phyloP scores from a whole-genome alignment of 1,140 invertebrate genomes.

The Zaprionus vittiger region DNA sequence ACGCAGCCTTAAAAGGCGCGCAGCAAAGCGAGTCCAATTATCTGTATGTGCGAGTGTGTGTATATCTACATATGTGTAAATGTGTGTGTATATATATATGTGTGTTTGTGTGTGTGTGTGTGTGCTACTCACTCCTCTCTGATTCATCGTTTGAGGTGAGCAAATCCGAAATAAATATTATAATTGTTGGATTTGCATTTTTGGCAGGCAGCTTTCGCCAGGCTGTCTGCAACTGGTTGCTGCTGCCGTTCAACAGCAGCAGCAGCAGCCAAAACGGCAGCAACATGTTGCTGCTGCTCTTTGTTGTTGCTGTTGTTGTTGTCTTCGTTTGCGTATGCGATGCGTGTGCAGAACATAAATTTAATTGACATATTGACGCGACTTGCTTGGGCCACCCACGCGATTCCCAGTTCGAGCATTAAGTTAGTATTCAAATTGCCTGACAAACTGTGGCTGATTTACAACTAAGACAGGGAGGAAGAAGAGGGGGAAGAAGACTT shows the following conservation, averaged over 20 bases:
- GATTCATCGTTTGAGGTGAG: slow-evolving; percentile 64
- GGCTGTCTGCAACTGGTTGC: slow-evolving; percentile 23
- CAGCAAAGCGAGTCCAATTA: slow-evolving; percentile 17
- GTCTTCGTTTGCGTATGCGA: slow-evolving; percentile 55
- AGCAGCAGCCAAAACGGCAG: slow-evolving; percentile 23
- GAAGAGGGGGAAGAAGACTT: not conserved
- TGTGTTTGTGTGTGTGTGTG: no score
- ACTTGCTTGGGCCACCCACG: slow-evolving; percentile 59
- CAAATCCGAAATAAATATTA: slow-evolving; percentile 44
- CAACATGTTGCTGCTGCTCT: slow-evolving; percentile 58
- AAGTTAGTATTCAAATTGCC: slow-evolving; percentile 51
- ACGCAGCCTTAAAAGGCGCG: slow-evolving; percentile 61
- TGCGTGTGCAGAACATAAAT: slow-evolving; percentile 63
- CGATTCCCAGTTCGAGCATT: slow-evolving; percentile 14
- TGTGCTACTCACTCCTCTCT: slow-evolving; percentile 24
- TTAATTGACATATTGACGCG: slow-evolving; percentile 74
- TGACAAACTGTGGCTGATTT: slow-evolving; percentile 31
- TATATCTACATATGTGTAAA: no score
- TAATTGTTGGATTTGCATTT: slow-evolving; percentile 36
- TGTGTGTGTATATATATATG: not conserved
- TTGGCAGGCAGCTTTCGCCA: slow-evolving; percentile 31
- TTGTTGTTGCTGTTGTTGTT: slow-evolving; percentile 1
- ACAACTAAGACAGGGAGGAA: not conserved
- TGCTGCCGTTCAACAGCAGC: not conserved
- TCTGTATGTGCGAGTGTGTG: no score